Base-by-base conservation (phyloP, 92 coral and sea anemone genomes). In the Metridium senile region DNA sequence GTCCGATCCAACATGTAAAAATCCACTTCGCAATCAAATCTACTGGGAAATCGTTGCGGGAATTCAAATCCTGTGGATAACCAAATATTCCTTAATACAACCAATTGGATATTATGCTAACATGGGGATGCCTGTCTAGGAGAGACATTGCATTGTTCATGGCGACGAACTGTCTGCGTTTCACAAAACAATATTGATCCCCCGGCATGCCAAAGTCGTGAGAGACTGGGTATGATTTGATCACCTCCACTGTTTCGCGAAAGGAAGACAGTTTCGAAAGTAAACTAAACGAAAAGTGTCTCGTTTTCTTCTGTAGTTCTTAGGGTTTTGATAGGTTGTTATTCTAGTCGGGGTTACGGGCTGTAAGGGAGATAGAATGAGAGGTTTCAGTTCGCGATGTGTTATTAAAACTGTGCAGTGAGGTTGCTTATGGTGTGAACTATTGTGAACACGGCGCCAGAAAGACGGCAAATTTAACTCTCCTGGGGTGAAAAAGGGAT, bases 151-250 rank as follows among this genome's bases (percentile, higher is more conserved):
- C 78, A 89, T 93, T 81, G 89, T 80, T 70, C 76, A 21, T 85
- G 99, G 99, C 90, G 97, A 87, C 99, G 84, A 72, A 71, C 49
- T 83, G 99, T 93, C 99, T 86, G 93, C 96, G 72, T 65, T 68
- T 72, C 84, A 88, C 90, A 91, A 91, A 90, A 89, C 88, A 88
- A 74, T 49, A 71, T 30, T 51, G 89, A 87, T 81, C 93, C 85
- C 93, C 85, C 32, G 82, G 90, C 68, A 75, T 49, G 93, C 78
- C 39, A n/a, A 81, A 72, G 70, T 68, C 86, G 58, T 59, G 58
- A 74, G 89, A 89, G 87, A 74, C 86, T 84, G 97, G 82, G 82
- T 71, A 81, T 88, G 76, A 93, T 56, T 74, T 76, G 51, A 27
- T 74, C 79, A 74, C 74, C 52, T 52, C 35, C 63, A 43, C 39